Evolutionary conservation across 2,888 invertebrate genomes (phyloP).

Genomic region (Lissonota sp.): DNA sequence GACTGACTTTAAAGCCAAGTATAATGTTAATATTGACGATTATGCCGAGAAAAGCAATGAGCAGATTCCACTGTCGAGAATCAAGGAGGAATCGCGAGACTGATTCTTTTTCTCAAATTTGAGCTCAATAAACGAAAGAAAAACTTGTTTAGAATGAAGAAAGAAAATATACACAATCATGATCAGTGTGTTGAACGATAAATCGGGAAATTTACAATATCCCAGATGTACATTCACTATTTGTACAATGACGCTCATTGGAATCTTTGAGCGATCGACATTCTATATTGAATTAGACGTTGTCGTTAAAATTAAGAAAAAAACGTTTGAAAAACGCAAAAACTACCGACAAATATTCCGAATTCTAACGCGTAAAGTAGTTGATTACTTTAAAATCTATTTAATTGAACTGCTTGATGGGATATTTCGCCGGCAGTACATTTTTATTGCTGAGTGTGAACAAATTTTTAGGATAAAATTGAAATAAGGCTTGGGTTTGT

Average conservation of each 20-base stretch:
- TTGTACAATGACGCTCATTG: conserved; percentile 30
- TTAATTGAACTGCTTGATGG: conserved; percentile 53
- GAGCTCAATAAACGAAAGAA: conserved; percentile 39
- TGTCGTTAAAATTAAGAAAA: conserved; percentile 4
- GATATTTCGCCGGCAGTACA: conserved; percentile 49
- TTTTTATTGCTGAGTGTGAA: conserved; percentile 59
- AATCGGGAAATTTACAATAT: conserved; percentile 33
- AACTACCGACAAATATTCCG: conserved; percentile 55
- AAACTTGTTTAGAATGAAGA: not conserved
- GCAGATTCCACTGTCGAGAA: conserved; percentile 70
- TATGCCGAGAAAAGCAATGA: conserved; percentile 75
- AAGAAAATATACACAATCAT: conserved; percentile 4
- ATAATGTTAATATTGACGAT: conserved; percentile 76
- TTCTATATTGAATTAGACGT: not conserved
- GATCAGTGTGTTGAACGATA: conserved; percentile 34
- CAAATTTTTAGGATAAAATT: conserved; percentile 40
- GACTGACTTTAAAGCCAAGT: conserved; percentile 83
- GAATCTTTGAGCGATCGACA: not conserved
- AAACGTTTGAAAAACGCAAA: conserved; percentile 4
- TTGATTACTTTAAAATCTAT: conserved; percentile 54
- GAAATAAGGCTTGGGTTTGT: conserved; percentile 46
- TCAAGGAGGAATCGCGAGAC: conserved; percentile 78
- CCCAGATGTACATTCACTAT: conserved; percentile 28
- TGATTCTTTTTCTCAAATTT: conserved; percentile 71
- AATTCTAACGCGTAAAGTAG: conserved; percentile 55